These are phyloP conservation scores for Coilia nasus DNA, from an alignment of 2,797 vertebrate species.

Conservation along the genomic window DNA sequence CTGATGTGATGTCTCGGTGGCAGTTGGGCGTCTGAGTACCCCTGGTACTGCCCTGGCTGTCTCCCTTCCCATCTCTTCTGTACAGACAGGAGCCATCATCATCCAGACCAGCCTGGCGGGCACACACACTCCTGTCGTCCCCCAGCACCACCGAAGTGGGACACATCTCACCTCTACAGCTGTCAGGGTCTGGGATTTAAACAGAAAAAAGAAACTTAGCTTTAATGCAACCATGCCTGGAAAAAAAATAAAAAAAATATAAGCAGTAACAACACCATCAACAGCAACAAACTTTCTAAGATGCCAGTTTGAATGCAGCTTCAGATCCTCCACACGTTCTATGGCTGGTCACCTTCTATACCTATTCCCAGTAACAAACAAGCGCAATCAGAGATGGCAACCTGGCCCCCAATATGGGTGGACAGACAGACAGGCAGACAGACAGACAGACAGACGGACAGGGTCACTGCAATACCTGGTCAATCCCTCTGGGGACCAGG, in stretches of 20 bases:
- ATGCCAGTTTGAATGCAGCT: not conserved
- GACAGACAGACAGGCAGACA: no score
- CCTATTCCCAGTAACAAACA: not conserved
- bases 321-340: not conserved
- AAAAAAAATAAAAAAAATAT: not conserved
- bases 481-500: no score
- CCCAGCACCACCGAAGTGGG: not conserved
- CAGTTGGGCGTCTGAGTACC: not conserved
- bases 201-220: not conserved
- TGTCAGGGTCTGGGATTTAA: not conserved
- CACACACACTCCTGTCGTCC: not conserved
- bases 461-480: no score
- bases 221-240: not conserved
- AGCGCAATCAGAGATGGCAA: no score
- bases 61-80: not conserved
- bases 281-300: not conserved
- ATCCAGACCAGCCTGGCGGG: constrained; percentile 12
- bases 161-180: not conserved
- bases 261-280: not conserved
- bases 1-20: not conserved
- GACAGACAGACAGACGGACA: no score
- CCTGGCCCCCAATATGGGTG: no score
- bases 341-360: not conserved
- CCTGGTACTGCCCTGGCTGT: not conserved
- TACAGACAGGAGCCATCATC: not conserved